Evolutionary conservation across 2,888 invertebrate species (phyloP), one percentile per base, ranked within the genome.

Genomic region (Linnaemya vulpina): DNA sequence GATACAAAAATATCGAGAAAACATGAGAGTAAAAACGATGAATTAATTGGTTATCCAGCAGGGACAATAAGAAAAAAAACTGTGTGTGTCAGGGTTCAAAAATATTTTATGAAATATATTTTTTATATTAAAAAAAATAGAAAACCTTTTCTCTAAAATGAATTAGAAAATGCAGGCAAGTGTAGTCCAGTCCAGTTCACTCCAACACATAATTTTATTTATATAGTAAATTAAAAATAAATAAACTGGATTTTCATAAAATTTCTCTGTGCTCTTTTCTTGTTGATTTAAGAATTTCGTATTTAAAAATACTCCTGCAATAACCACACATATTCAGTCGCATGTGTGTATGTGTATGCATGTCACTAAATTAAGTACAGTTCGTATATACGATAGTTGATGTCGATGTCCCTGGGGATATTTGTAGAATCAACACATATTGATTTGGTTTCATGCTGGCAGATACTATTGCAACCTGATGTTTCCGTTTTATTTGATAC

Each of bases 381-480:
- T 43, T 70, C 67, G 43, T 65, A 46, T 65, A 46, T 67, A 58
- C 58, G 46, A 58, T 35, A 77, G 40, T 53, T 70, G 46, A 43
- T 51, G 60, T 78, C 38, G 43, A 58, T 67, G n/a, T 63, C 62
- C 78, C 62, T 70, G 17, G 11, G 60, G 70, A 0, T 70, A 53
- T 78, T 70, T 70, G 40, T 40, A 53, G 30, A 53, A 62, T 53
- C 53, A 78, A 53, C 70, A 78, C 58, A 70, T 43, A 70, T 70
- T 78, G 62, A 78, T 78, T 78, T 40, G 30, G 43, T 77, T 60
- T 77, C 58, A 22, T 68, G 51, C 38, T 60, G 71, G 15, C 35
- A n/a, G n/a, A 13, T n/a, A 46, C 43, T 67, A 22, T 22, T 55
- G 75, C 46, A 55, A 53, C 20, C 43, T 65, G 30, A 43, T 43